Evolutionary conservation across 2,888 invertebrate genomes (phyloP).

Genomic region (Diaprepes abbreviatus): DNA sequence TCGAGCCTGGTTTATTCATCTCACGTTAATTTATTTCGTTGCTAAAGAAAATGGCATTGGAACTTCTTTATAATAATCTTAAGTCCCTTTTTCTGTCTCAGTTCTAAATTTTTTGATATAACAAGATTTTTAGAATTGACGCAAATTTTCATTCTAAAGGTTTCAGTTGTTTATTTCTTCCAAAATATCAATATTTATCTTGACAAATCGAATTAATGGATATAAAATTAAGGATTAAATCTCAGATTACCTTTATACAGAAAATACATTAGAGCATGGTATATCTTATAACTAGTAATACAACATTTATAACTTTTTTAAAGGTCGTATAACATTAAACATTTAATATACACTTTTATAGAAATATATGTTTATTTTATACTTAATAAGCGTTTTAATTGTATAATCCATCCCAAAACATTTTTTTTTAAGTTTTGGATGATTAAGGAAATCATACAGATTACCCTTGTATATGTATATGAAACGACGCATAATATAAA

Average conservation of each 20-base stretch:
- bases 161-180: too few relatives aligned
- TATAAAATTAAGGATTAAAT: too few relatives aligned
- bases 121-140: too few relatives aligned
- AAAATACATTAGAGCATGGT: background rate
- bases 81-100: too few relatives aligned
- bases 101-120: too few relatives aligned
- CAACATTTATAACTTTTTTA: slow-evolving; percentile 28
- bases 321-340: slow-evolving; percentile 39
- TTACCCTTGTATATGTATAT: slow-evolving; percentile 3
- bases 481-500: background rate
- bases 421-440: background rate
- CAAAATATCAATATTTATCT: too few relatives aligned
- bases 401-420: slow-evolving; percentile 21
- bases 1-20: too few relatives aligned
- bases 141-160: too few relatives aligned
- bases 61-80: too few relatives aligned
- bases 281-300: slow-evolving; percentile 35
- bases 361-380: slow-evolving; percentile 32
- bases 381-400: slow-evolving; percentile 38
- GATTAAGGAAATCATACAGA: background rate
- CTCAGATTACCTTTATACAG: slow-evolving; percentile 7
- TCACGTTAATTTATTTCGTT: too few relatives aligned
- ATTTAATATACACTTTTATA: slow-evolving; percentile 38
- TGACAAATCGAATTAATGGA: too few relatives aligned
- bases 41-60: too few relatives aligned